Conservation (phyloP, 2,888 invertebrate genomes). For the Slavum lentiscoides region DNA sequence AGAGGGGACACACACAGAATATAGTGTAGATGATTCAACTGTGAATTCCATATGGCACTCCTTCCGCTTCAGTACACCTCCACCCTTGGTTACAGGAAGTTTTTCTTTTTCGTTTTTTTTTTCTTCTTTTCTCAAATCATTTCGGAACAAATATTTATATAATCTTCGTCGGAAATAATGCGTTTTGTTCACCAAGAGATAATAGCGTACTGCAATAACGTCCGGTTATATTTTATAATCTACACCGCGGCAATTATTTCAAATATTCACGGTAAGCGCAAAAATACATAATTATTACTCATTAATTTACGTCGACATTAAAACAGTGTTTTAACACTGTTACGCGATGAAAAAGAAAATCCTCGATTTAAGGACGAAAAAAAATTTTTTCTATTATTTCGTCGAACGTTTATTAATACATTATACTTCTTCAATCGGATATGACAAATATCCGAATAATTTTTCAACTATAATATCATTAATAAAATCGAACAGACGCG, state of each 20-base stretch:
- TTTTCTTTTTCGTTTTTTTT: neutral
- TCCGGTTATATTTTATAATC: neutral
- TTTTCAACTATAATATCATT: no score
- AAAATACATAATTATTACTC: neutral
- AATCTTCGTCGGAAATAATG: neutral
- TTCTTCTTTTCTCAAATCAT: constrained; percentile 10
- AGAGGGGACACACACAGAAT: constrained; percentile 34
- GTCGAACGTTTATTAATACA: no score
- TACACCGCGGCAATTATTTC: neutral
- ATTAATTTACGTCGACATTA: neutral
- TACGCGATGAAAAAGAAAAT: neutral
- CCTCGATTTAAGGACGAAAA: neutral
- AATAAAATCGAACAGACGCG: no score
- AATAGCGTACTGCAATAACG: neutral
- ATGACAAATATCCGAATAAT: no score
- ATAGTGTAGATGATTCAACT: neutral
- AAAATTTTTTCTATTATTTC: no score
- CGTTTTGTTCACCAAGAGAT: neutral
- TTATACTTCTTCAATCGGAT: no score
- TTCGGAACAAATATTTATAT: neutral
- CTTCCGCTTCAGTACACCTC: constrained; percentile 36
- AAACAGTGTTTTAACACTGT: neutral
- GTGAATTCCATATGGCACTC: constrained; percentile 37
- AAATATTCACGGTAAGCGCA: constrained; percentile 24
- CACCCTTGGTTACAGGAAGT: constrained; percentile 28